These are phyloP conservation scores for Manis pentadactyla DNA, from an alignment of 2,797 vertebrate species.

Conservation along the genomic window DNA sequence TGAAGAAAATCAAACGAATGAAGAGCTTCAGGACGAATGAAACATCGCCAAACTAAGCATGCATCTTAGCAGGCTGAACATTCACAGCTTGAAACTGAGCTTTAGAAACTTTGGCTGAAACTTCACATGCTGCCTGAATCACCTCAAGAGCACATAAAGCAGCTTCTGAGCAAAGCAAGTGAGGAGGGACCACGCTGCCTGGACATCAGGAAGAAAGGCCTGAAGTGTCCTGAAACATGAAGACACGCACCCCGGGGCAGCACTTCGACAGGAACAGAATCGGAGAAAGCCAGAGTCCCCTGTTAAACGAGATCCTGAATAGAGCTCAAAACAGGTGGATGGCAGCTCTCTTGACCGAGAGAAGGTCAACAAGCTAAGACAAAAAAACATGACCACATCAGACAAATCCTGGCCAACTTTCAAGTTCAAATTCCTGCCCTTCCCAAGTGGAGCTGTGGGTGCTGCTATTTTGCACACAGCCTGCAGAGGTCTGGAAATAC, in stretches of 20 bases:
- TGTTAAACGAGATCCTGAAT: neutral
- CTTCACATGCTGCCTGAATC: neutral
- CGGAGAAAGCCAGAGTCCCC: neutral
- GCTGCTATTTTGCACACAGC: too few species aligned
- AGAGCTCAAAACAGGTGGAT: neutral
- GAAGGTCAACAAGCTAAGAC: neutral
- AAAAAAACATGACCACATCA: rapidly evolving
- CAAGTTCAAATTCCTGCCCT: neutral
- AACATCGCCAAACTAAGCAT: rapidly evolving
- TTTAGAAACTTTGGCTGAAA: rapidly evolving
- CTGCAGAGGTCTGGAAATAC: neutral
- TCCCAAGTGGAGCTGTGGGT: neutral
- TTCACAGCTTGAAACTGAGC: neutral
- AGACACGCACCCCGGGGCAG: too few species aligned
- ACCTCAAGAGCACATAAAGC: neutral
- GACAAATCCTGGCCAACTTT: neutral
- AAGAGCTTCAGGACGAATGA: neutral
- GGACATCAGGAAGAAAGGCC: too few species aligned
- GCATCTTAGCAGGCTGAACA: neutral
- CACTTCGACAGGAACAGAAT: neutral
- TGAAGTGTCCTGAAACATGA: rapidly evolving
- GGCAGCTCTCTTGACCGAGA: neutral
- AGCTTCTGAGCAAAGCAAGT: neutral
- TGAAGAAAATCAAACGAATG: neutral
- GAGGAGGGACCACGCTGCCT: neutral